Evolutionary conservation across 2,888 invertebrate genomes (phyloP).

Genomic region (Orthosia incerta): DNA sequence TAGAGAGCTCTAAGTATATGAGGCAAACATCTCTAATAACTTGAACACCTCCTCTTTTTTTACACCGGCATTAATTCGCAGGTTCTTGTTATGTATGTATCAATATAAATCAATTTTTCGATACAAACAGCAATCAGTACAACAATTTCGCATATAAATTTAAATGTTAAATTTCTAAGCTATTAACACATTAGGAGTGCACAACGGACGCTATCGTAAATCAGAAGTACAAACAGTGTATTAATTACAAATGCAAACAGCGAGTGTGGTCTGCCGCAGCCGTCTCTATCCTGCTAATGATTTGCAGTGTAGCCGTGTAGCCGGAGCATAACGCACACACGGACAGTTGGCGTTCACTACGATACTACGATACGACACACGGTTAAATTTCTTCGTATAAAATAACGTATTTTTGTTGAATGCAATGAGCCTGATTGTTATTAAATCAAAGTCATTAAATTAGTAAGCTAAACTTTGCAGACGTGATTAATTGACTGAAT

Average conservation of each 20-base stretch:
- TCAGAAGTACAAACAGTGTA: constrained; percentile 90
- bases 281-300: constrained; percentile 90
- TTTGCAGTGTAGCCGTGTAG: constrained; percentile 87
- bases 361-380: constrained; percentile 42
- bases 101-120: not conserved
- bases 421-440: too few species aligned
- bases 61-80: too few species aligned
- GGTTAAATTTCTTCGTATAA: constrained; percentile 9
- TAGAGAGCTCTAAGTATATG: too few species aligned
- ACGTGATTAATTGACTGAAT: too few species aligned
- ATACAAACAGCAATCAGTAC: constrained; percentile 11
- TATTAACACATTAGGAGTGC: constrained; percentile 89
- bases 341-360: constrained; percentile 39
- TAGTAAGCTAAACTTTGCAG: not conserved
- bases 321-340: constrained; percentile 67
- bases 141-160: constrained; percentile 47
- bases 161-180: constrained; percentile 84
- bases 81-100: too few species aligned
- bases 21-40: too few species aligned
- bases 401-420: too few species aligned
- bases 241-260: constrained; percentile 91
- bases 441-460: not conserved
- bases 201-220: constrained; percentile 88
- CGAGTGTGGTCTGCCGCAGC: constrained; percentile 89
- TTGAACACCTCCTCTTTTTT: too few species aligned